These are phyloP conservation scores for Pachliopta kotzebuea DNA, from an alignment of 2,888 invertebrate species.

Conservation along the genomic window DNA sequence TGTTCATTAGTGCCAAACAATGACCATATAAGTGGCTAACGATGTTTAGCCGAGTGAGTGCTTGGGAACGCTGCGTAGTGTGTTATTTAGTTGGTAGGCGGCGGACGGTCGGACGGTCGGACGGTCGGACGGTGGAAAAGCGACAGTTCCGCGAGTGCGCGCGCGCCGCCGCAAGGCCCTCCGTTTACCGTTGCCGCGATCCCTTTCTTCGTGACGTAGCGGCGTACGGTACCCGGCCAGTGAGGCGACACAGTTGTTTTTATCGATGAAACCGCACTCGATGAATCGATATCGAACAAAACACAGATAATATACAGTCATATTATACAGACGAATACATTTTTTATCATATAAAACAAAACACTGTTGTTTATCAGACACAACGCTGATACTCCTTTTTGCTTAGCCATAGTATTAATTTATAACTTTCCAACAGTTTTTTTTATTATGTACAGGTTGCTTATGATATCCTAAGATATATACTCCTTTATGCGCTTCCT, in stretches of 20 bases:
- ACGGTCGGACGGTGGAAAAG: conserved; percentile 51
- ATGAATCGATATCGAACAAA: background rate
- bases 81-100: conserved; percentile 11
- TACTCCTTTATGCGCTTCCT: too few relatives aligned
- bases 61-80: background rate
- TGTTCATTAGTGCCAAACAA: background rate
- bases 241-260: conserved; percentile 42
- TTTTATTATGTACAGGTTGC: too few relatives aligned
- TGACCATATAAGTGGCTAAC: background rate
- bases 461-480: too few relatives aligned
- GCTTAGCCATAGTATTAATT: too few relatives aligned
- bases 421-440: too few relatives aligned
- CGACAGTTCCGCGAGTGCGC: conserved; percentile 62
- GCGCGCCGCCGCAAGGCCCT: conserved; percentile 48
- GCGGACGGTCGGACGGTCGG: conserved; percentile 16
- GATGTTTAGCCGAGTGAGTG: background rate
- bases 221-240: conserved; percentile 69
- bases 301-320: background rate
- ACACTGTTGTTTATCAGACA: too few relatives aligned
- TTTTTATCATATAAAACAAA: too few relatives aligned
- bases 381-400: too few relatives aligned
- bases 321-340: too few relatives aligned
- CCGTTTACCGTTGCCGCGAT: conserved; percentile 61
- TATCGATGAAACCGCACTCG: conserved; percentile 32
- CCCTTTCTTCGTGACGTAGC: conserved; percentile 78